phyloP scores from a whole-genome alignment of 2,888 invertebrate genomes.

The Ectemnius lituratus region DNA sequence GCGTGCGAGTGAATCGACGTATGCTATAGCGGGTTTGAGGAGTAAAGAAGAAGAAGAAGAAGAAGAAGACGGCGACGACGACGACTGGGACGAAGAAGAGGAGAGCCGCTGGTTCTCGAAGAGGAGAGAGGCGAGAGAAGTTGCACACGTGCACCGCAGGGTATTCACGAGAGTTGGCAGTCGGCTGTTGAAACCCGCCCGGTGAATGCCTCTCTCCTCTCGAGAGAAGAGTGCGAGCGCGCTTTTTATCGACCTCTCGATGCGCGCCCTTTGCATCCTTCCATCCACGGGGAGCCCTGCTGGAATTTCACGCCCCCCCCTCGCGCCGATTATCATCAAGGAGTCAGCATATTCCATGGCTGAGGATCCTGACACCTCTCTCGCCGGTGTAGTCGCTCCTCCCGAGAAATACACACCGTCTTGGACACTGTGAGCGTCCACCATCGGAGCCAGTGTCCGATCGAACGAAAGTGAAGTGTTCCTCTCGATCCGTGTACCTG shows the following conservation, averaged over 20 bases:
- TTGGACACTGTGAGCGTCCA: not conserved
- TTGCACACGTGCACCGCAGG: constrained; percentile 68
- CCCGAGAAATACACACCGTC: not conserved
- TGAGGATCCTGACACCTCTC: not conserved
- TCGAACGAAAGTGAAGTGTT: too few relatives aligned
- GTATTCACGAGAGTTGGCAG: constrained; percentile 66
- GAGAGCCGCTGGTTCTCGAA: not conserved
- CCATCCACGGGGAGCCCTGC: constrained; percentile 1
- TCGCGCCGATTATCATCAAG: not conserved
- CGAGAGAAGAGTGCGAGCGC: constrained; percentile 39
- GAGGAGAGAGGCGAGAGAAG: constrained; percentile 38
- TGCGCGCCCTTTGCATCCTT: constrained; percentile 26
- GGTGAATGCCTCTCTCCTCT: constrained; percentile 56
- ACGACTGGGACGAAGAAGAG: constrained; percentile 7
- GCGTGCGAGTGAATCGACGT: constrained; percentile 27
- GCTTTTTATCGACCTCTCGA: constrained; percentile 47
- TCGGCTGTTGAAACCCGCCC: constrained; percentile 69
- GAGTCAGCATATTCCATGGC: not conserved
- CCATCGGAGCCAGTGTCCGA: too few relatives aligned
- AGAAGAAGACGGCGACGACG: not conserved
- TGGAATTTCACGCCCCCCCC: constrained; percentile 24
- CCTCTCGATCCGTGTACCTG: too few relatives aligned
- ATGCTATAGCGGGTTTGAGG: not conserved
- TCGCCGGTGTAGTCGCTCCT: not conserved
- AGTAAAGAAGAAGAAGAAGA: not conserved